phyloP scores from a whole-genome alignment of 2,113 vertebrate genomes.

The Delphinus delphis region DNA sequence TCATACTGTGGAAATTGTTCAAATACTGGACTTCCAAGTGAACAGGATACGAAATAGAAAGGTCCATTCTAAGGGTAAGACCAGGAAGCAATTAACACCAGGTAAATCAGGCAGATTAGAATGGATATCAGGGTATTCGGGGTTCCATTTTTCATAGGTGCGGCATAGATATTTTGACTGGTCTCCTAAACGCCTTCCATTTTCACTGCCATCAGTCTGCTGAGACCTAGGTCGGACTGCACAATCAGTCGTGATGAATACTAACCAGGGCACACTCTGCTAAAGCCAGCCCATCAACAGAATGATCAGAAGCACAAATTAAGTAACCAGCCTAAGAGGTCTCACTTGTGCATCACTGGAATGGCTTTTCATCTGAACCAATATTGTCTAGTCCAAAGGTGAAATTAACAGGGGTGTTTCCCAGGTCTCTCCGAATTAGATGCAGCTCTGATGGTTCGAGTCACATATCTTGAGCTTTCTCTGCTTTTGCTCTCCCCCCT shows the following conservation, averaged over 20 bases:
- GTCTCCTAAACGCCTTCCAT: conserved; percentile 58
- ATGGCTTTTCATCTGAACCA: background rate
- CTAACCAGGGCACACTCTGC: conserved; percentile 38
- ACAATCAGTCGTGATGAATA: conserved; percentile 59
- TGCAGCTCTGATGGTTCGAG: background rate
- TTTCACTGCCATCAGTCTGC: conserved; percentile 43
- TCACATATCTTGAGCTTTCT: background rate
- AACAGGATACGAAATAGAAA: conserved; percentile 63
- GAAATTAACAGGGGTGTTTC: background rate
- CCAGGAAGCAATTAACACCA: conserved; percentile 74
- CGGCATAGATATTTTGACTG: conserved; percentile 50
- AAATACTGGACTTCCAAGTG: conserved; percentile 30
- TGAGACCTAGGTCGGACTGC: background rate
- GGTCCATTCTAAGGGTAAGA: conserved; percentile 2
- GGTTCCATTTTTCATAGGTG: conserved; percentile 62
- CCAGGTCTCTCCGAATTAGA: background rate
- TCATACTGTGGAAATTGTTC: conserved; percentile 43
- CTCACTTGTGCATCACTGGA: background rate
- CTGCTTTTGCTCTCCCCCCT: background rate
- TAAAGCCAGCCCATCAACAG: conserved; percentile 52
- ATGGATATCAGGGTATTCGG: conserved; percentile 21
- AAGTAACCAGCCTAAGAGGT: background rate
- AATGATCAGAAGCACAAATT: conserved; percentile 64
- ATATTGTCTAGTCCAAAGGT: background rate
- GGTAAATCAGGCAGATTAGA: conserved; percentile 67